Evolutionary conservation across 2,797 vertebrate species (phyloP), one percentile per base, ranked within the genome.

Genomic region (Chaenodraco wilsoni): DNA sequence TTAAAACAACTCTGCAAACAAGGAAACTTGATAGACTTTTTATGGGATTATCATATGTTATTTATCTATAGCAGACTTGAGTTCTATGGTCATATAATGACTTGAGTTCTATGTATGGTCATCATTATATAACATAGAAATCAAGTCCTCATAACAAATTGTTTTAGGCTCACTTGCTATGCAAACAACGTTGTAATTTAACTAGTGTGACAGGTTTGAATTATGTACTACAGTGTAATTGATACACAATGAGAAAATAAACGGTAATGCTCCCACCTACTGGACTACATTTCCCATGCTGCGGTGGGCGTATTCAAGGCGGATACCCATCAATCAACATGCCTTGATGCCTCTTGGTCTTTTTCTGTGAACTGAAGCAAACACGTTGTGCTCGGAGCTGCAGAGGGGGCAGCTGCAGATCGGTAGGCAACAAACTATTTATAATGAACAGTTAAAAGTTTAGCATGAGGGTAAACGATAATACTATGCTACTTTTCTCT

Each of bases 231-330:
- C 23, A 46, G 8, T 19, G 1, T 31, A 31, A 17, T 9, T 2
- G 31, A 14, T n/a, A n/a, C 46, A 40, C 4, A 45, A 11, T 21
- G 2, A n/a, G 19, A 23, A 23, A 80, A 63, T 11, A 46, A 61
- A 64, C n/a, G 10, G 2, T 0, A 6, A 5, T 9, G 11, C 4
- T 21, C 3, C 5, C n/a, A 33, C 27, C 27, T 9, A 3, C 16
- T 37, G 74, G 81, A 93, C 92, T 90, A 87, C 90, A 90, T 84
- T 83, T 90, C 91, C 91, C 91, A 65, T 75, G 54, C 2, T 31
- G 8, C 14, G 4, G 23, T 52, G 73, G 74, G 84, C 76, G 83
- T 14, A 0, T n/a, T 16, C 41, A 7, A 70, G 79, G 71, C 87
- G 74, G 66, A 73, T 17, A 74, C 81, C 60, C 79, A 62, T 1